phyloP scores from a whole-genome alignment of 1,140 invertebrate species.

The Aradophagus sp. region DNA sequence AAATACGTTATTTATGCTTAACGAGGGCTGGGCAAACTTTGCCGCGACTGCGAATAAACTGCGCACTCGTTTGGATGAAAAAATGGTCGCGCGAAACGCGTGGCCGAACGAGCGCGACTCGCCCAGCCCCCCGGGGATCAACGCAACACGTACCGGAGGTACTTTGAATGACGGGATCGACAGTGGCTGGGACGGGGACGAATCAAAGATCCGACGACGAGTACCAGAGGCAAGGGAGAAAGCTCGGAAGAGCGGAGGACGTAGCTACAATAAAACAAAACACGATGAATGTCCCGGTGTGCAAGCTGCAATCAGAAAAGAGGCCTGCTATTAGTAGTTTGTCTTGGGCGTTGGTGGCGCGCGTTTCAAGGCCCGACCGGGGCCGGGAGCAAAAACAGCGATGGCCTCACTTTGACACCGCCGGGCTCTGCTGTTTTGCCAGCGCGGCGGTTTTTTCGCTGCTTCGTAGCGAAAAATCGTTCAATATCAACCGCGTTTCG shows the following conservation, averaged over 20 bases:
- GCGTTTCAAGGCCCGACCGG: background rate
- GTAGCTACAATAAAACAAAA: conserved; percentile 75
- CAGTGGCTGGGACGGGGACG: conserved; percentile 15
- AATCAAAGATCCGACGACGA: conserved; percentile 57
- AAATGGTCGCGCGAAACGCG: too few relatives aligned
- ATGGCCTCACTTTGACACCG: too few relatives aligned
- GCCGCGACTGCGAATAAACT: background rate
- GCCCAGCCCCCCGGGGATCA: too few relatives aligned
- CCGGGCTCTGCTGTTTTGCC: too few relatives aligned
- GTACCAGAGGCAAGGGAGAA: conserved; percentile 57
- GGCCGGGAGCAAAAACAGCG: too few relatives aligned
- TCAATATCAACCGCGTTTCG: too few relatives aligned
- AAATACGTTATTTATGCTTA: conserved; percentile 40
- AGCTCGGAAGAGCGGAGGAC: conserved; percentile 61
- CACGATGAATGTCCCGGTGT: conserved; percentile 75
- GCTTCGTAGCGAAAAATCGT: too few relatives aligned
- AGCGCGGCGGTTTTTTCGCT: too few relatives aligned
- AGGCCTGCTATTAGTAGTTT: conserved; percentile 39
- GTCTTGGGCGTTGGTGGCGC: conserved; percentile 40
- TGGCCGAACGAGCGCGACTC: too few relatives aligned
- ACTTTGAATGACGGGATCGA: conserved; percentile 38
- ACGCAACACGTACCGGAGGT: too few relatives aligned
- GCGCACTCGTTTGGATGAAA: too few relatives aligned
- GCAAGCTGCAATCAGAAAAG: conserved; percentile 72
- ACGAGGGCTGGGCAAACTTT: conserved; percentile 29